Percentiles rank a stretch among this genome's conserved stretches.
Conservation (phyloP, 2,797 vertebrate genomes). For the Catamblyrhynchus diadema region DNA sequence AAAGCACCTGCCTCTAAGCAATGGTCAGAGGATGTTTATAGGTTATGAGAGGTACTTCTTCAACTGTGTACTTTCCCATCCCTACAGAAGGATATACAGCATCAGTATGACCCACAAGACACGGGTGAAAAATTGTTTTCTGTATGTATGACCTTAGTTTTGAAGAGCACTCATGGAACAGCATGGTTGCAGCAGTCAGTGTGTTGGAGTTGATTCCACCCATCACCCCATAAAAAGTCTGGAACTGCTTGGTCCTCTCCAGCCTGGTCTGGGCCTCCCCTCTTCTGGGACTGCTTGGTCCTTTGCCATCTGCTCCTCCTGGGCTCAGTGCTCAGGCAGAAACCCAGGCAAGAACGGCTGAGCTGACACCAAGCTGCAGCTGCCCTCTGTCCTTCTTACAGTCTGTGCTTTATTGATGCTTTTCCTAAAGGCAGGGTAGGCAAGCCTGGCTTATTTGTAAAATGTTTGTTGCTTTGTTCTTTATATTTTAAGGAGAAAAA, state of each 20-base stretch:
- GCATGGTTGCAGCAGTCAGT: fast-evolving
- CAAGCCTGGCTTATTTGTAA: not conserved
- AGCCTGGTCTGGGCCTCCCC: too few species aligned
- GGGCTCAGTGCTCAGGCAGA: not conserved
- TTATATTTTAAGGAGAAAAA: not conserved
- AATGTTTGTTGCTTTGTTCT: not conserved
- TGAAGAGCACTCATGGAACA: not conserved
- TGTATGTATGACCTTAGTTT: fast-evolving
- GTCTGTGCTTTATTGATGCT: not conserved
- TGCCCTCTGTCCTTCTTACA: not conserved
- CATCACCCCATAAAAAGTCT: not conserved
- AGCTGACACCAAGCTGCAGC: not conserved
- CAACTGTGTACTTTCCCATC: not conserved
- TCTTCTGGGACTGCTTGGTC: not conserved
- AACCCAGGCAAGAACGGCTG: not conserved
- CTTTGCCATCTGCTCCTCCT: not conserved
- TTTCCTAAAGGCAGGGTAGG: not conserved
- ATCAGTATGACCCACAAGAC: not conserved
- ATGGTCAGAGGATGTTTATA: not conserved
- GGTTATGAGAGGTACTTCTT: not conserved
- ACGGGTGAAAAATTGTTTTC: not conserved
- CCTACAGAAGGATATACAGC: not conserved
- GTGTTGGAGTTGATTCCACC: not conserved
- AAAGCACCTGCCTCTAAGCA: not conserved
- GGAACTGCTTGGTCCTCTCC: not conserved